Evolutionary conservation across 2,797 vertebrate species (phyloP), one percentile per base, ranked within the genome.

Genomic region (Acanthurus lineatus): DNA sequence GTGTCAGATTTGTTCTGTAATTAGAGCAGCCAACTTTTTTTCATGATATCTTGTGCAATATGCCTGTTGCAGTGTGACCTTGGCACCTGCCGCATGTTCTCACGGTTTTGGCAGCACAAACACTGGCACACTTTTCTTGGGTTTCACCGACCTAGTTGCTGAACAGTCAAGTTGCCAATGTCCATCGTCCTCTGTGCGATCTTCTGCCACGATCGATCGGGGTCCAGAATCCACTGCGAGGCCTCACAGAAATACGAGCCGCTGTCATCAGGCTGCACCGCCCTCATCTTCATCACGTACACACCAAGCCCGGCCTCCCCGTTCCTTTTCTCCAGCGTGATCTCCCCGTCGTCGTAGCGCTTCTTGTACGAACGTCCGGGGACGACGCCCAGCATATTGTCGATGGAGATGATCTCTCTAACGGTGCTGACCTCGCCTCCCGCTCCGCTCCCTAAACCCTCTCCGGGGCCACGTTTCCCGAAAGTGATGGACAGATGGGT

Each of bases 231-330:
- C 97, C 97, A 98, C 83, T 98, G 96, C 0, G 93, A 90, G 0
- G 95, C 96, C 2, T 96, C 96, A 2, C 97, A 98, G 90, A 96
- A 96, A 80, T 97, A 98, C 1, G 94, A 92, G 28, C 97, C 97
- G 0, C 91, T 82, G 25, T 98, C 97, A 0, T 91, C 94, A 0
- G 96, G 94, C 59, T 90, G 93, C 73, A 96, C 79, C 0, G 91
- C 87, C 5, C 82, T 93, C 59, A 97, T 90, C 69, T 87, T 96
- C 95, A 97, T 95, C 81, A 95, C 89, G 54, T 96, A 98, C 52
- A 91, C 81, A 32, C 92, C 95, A 11, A 82, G 45, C 0, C 93
- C 96, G 0, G 79, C 92, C 52, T 89, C 92, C 0, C 92, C 77
- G 1, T 89, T 96, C 54, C 93, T 93, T 79, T 97, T 98, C 92